Percentiles rank a stretch among this genome's conserved stretches.
Conservation (phyloP, 2,113 vertebrate genomes). For the Mastomys coucha region DNA sequence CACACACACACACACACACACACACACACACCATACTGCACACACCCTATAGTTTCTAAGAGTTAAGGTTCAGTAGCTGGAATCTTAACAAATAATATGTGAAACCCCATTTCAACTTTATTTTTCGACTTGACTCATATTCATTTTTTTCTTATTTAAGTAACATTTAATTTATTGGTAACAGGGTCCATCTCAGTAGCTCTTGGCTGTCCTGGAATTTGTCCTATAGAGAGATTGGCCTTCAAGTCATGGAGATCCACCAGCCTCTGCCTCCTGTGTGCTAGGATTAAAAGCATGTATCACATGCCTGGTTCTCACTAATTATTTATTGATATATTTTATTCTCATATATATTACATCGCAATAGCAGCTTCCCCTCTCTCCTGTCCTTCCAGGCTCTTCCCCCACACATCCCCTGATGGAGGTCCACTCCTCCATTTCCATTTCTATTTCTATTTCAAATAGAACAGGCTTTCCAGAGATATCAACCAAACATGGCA, state of each 20-base stretch:
- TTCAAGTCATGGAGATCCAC: neutral
- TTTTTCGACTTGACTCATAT: neutral
- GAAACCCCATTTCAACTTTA: neutral
- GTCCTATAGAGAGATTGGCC: neutral
- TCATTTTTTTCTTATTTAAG: neutral
- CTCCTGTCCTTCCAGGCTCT: neutral
- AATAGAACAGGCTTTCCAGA: neutral
- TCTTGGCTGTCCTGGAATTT: neutral
- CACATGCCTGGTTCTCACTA: neutral
- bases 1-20: neutral
- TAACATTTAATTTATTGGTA: neutral
- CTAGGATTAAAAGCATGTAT: neutral
- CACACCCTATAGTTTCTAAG: neutral
- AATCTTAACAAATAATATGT: constrained; percentile 18
- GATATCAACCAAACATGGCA: neutral
- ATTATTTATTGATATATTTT: neutral
- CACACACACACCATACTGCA: too few species aligned
- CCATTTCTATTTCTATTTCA: neutral
- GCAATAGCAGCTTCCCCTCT: neutral
- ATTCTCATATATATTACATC: neutral
- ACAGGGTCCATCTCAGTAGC: neutral
- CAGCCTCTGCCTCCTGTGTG: neutral
- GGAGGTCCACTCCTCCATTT: neutral
- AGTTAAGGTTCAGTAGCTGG: neutral
- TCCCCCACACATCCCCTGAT: neutral